Base-by-base conservation (phyloP, 2,113 vertebrate species). In the Mustela nigripes region DNA sequence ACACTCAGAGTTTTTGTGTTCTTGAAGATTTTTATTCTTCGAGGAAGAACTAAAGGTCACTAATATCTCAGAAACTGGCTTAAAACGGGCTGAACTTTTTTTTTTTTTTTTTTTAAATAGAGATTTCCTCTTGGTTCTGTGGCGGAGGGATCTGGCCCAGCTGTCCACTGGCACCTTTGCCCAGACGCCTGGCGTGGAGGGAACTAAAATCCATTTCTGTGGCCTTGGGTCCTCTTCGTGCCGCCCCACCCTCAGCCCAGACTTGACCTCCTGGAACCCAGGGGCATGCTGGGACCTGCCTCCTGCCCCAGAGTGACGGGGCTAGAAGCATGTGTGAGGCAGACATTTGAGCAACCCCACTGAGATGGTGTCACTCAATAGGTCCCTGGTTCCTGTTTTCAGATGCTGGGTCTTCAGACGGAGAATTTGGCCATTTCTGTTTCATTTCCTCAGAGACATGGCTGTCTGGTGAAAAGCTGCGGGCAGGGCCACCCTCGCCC, bases 251-350 rank as follows among this genome's bases (percentile, higher is more conserved):
- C 33, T 76, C 58, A 33, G 28, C 78, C 89, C n/a, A 45, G 85
- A 93, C 26, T 16, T 78, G 67, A 85, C 36, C 78, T 94, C 60
- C 16, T 65, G 31, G 62, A 42, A 3, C 45, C 12, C 80, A 56
- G 86, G 36, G 19, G 22, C 7, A 1, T 28, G 45, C 28, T 33
- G 71, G 87, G 78, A 56, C 36, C 73, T 12, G 19, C 9, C 26
- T 26, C 45, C 42, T 56, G 33, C 33, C 3, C 5, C 7, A 33
- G 1, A 62, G 0, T 0, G 0, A 60, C 0, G 2, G 12, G 62
- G 19, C 26, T 3, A 8, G 78, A 42, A 3, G 58, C 16, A 6
- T 8, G 18, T 0, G 45, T 36, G 78, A 84, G 71, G 31, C 56
- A 69, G 67, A 58, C 1, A 19, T 4, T 24, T 31, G 22, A 56